Conservation (phyloP, 1,140 invertebrate species). For the Hylaeus anthracinus region DNA sequence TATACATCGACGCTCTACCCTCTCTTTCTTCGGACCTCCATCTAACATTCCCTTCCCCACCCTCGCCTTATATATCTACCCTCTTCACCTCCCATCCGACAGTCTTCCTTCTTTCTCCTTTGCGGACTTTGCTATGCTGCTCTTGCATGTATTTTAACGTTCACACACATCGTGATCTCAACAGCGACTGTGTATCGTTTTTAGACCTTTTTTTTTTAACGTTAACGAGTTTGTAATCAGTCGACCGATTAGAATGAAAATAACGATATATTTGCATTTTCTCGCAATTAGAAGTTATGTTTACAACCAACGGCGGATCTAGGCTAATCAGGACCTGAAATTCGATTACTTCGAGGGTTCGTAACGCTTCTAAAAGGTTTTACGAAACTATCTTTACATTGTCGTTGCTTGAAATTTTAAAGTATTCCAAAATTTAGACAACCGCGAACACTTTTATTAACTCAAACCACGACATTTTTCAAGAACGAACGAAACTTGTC, state of each 20-base stretch:
- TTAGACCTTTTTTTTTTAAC: background rate
- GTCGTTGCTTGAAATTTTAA: no score
- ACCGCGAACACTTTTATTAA: no score
- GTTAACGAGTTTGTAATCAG: background rate
- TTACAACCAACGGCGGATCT: no score
- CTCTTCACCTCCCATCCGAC: background rate
- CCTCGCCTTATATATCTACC: background rate
- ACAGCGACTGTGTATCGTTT: background rate
- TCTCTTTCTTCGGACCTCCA: background rate
- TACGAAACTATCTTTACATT: no score
- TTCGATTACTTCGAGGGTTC: no score
- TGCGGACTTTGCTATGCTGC: background rate
- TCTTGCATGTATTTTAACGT: background rate
- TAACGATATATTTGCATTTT: background rate
- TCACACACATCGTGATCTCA: no score
- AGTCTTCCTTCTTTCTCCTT: constrained; percentile 2
- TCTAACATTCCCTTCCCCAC: background rate
- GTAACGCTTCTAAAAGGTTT: no score
- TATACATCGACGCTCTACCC: background rate
- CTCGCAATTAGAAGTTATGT: no score
- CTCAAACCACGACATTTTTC: no score
- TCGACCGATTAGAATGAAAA: background rate
- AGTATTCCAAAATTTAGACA: no score
- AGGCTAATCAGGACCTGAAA: no score
- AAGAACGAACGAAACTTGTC: no score